Percentiles rank a stretch among this genome's conserved stretches.
Evolutionary conservation across 2,888 invertebrate genomes (phyloP).

Genomic region (Deilephila elpenor): DNA sequence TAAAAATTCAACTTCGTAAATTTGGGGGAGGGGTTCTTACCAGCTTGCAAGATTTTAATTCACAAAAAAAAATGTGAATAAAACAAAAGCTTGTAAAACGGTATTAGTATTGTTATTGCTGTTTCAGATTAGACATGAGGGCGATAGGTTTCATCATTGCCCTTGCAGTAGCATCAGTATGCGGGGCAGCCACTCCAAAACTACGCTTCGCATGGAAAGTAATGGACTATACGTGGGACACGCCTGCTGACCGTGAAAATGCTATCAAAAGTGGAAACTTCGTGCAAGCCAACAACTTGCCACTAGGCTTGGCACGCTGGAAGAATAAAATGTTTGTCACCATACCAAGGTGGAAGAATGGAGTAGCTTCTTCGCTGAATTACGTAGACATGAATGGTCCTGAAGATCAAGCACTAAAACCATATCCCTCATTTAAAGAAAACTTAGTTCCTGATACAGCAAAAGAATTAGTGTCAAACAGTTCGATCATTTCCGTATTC

Average conservation of each 20-base stretch:
- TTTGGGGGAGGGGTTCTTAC: too few species aligned
- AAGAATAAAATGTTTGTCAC: slow-evolving; percentile 88
- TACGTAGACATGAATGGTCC: slow-evolving; percentile 86
- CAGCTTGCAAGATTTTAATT: neutral
- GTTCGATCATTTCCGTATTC: slow-evolving; percentile 89
- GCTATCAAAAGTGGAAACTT: slow-evolving; percentile 86
- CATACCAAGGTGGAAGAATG: slow-evolving; percentile 88
- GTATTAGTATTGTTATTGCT: slow-evolving; percentile 34
- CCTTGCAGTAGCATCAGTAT: slow-evolving; percentile 59
- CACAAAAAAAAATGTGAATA: neutral
- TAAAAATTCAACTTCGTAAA: too few species aligned
- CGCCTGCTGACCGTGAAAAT: slow-evolving; percentile 82
- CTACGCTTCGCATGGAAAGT: slow-evolving; percentile 89
- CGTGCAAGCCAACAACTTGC: slow-evolving; percentile 87
- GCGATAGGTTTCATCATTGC: slow-evolving; percentile 58
- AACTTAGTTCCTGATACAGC: slow-evolving; percentile 88
- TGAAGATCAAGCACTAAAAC: slow-evolving; percentile 89
- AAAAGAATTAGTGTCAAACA: slow-evolving; percentile 80
- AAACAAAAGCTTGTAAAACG: neutral
- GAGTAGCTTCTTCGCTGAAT: slow-evolving; percentile 89
- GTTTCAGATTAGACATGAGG: slow-evolving; percentile 62
- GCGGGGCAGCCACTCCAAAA: slow-evolving; percentile 80
- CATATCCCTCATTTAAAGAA: slow-evolving; percentile 91
- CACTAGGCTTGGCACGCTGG: slow-evolving; percentile 89
- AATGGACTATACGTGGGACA: slow-evolving; percentile 88